These are phyloP conservation scores for Arvicanthis niloticus DNA, from an alignment of 2,113 vertebrate genomes.

Conservation along the genomic window DNA sequence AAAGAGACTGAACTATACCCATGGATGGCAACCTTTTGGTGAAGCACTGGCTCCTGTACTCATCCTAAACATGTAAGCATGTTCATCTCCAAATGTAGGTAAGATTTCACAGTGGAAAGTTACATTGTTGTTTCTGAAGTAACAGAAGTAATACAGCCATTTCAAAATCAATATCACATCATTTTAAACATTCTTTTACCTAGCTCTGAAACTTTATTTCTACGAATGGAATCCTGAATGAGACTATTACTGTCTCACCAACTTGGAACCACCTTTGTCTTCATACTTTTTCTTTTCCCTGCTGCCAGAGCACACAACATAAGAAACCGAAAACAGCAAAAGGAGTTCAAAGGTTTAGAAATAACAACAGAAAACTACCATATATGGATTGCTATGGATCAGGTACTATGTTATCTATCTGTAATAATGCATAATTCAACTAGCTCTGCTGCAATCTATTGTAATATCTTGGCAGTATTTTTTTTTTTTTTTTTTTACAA, in stretches of 20 bases:
- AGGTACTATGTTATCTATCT: neutral
- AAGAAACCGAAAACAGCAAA: neutral
- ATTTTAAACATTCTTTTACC: constrained; percentile 39
- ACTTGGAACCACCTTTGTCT: neutral
- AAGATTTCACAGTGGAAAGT: neutral
- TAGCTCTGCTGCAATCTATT: neutral
- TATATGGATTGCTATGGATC: neutral
- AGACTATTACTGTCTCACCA: neutral
- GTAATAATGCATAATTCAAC: neutral
- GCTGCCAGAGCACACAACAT: neutral
- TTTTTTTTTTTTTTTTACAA: neutral
- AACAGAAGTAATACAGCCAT: neutral
- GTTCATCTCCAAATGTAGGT: neutral
- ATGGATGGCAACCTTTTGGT: neutral
- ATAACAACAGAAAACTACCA: neutral
- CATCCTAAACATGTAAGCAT: neutral
- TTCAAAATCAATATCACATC: constrained; percentile 6
- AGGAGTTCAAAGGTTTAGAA: neutral
- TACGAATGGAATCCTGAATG: neutral
- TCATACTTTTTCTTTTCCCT: neutral
- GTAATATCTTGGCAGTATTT: neutral
- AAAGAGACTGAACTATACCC: neutral
- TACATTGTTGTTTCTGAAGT: neutral
- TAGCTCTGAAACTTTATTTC: constrained; percentile 25
- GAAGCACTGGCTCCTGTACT: neutral